Evolutionary conservation across 2,113 vertebrate genomes (phyloP).

Genomic region (Myotis yumanensis): DNA sequence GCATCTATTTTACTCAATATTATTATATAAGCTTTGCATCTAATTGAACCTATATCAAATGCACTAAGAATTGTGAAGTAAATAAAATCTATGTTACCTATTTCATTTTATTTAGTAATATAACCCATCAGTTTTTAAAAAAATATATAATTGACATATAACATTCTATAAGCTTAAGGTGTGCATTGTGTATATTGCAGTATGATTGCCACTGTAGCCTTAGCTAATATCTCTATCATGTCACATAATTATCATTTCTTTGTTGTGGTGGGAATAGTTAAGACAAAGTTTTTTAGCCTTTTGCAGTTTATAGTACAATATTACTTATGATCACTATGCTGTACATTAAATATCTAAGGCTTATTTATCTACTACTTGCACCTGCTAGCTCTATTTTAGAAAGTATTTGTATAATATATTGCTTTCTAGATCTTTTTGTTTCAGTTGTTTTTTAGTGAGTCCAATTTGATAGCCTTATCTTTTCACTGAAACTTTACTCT

Average conservation of each 20-base stretch:
- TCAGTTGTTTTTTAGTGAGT: background rate
- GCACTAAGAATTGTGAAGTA: background rate
- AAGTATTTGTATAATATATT: background rate
- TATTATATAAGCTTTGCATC: background rate
- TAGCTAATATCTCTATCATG: background rate
- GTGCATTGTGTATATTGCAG: background rate
- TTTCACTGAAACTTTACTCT: conserved; percentile 11
- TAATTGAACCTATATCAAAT: background rate
- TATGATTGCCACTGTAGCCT: background rate
- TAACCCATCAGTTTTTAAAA: background rate
- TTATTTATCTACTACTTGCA: background rate
- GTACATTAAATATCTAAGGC: background rate
- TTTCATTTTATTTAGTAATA: background rate
- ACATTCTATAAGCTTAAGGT: background rate
- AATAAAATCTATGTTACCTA: background rate
- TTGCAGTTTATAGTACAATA: background rate
- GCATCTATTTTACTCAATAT: background rate
- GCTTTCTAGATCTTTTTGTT: background rate
- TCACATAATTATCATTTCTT: background rate
- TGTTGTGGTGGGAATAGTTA: background rate
- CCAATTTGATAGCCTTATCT: background rate
- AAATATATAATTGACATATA: background rate
- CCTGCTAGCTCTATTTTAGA: background rate
- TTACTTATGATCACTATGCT: background rate
- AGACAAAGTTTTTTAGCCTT: background rate